Percentiles rank a stretch among this genome's conserved stretches.
Conservation (phyloP, 2,797 vertebrate species). For the Halcyon leucocephala region DNA sequence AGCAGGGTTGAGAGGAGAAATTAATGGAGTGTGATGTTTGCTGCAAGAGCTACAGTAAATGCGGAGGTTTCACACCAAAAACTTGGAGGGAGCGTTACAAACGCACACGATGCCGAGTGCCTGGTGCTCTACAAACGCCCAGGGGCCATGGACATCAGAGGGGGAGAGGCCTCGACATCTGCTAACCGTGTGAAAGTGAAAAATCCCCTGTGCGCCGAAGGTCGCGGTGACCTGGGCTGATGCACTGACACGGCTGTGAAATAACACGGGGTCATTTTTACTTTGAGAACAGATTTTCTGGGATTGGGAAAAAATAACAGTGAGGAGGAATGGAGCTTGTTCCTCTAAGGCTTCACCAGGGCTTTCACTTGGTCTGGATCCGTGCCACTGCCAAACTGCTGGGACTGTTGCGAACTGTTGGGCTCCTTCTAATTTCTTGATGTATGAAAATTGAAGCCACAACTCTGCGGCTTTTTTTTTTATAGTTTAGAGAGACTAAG, state of each 20-base stretch:
- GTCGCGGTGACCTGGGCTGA: conserved; percentile 35
- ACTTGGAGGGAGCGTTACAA: not conserved
- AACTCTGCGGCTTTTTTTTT: not conserved
- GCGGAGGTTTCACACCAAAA: not conserved
- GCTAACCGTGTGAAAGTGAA: conserved; percentile 16
- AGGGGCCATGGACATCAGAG: not conserved
- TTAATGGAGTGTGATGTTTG: not conserved
- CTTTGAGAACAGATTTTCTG: not conserved
- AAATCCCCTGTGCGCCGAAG: not conserved
- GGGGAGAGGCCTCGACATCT: not conserved
- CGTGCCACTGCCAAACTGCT: not conserved
- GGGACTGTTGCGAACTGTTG: too few relatives aligned
- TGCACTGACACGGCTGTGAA: not conserved
- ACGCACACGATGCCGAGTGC: accelerated
- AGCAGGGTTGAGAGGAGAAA: not conserved
- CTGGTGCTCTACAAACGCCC: not conserved
- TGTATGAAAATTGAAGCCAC: not conserved
- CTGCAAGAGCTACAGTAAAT: not conserved
- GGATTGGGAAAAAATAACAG: not conserved
- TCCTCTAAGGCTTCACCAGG: not conserved
- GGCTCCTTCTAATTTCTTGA: accelerated
- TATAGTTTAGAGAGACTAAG: not conserved
- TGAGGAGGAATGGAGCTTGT: not conserved
- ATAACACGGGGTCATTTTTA: not conserved
- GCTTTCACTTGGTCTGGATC: not conserved